Percentiles rank a stretch among this genome's conserved stretches.
These are phyloP conservation scores for Rhinichthys klamathensis DNA, from an alignment of 2,113 vertebrate genomes.

Conservation along the genomic window DNA sequence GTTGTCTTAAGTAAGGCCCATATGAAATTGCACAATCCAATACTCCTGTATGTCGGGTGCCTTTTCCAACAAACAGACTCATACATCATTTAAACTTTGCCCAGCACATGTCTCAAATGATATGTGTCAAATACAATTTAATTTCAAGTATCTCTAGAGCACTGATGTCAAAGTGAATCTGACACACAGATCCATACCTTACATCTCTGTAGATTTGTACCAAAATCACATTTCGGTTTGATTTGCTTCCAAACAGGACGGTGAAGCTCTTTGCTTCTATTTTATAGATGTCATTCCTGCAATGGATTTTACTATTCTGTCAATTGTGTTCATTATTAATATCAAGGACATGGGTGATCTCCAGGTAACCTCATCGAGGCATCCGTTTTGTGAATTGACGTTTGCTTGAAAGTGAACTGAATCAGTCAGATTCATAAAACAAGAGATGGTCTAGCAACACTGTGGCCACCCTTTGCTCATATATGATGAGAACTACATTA, in stretches of 20 bases:
- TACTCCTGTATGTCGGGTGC: slow-evolving; percentile 47
- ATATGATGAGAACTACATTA: not conserved
- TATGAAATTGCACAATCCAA: slow-evolving; percentile 52
- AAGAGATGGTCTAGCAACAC: not conserved
- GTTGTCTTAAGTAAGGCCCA: slow-evolving; percentile 52
- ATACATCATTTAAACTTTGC: slow-evolving; percentile 51
- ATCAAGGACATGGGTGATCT: slow-evolving; percentile 60
- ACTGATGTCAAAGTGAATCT: slow-evolving; percentile 41
- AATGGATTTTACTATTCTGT: slow-evolving; percentile 61
- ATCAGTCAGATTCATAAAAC: not conserved
- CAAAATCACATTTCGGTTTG: slow-evolving; percentile 41
- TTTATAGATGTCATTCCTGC: slow-evolving; percentile 65
- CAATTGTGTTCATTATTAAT: slow-evolving; percentile 69
- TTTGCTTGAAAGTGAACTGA: slow-evolving; percentile 55
- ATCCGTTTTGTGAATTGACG: slow-evolving; percentile 56
- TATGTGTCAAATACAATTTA: slow-evolving; percentile 56
- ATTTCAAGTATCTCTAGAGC: slow-evolving; percentile 48
- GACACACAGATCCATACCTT: slow-evolving; percentile 40
- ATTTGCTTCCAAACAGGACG: slow-evolving; percentile 57
- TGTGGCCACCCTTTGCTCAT: not conserved
- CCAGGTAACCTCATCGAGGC: slow-evolving; percentile 67
- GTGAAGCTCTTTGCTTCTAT: slow-evolving; percentile 54
- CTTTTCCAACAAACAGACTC: slow-evolving; percentile 39
- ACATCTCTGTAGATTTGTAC: slow-evolving; percentile 41
- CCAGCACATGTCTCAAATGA: slow-evolving; percentile 53